Percentiles rank a stretch among this genome's conserved stretches.
phyloP scores from a whole-genome alignment of 2,888 invertebrate species.

The Operophtera brumata region DNA sequence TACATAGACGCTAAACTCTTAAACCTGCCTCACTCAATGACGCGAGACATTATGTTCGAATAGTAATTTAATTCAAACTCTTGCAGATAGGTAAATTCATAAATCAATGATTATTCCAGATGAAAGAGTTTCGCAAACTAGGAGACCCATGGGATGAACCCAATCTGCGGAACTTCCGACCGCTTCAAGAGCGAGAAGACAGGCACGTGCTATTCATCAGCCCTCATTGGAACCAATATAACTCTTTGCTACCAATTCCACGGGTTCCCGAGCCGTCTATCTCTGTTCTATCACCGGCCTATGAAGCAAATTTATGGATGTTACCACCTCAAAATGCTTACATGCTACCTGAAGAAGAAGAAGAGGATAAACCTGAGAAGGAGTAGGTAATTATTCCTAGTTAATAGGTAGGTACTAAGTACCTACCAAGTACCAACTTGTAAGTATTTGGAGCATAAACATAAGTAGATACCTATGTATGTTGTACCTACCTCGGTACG shows the following conservation, averaged over 20 bases:
- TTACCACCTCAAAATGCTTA: conserved; percentile 61
- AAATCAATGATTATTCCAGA: conserved; percentile 49
- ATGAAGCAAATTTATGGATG: conserved; percentile 54
- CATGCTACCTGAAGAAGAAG: conserved; percentile 44
- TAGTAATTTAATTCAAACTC: no score
- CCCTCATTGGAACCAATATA: conserved; percentile 74
- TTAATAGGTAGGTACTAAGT: neutral
- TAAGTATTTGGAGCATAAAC: no score
- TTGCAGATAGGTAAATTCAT: neutral
- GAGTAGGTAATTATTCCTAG: no score
- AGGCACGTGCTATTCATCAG: conserved; percentile 77
- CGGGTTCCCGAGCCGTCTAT: conserved; percentile 60
- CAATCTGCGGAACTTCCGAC: conserved; percentile 76
- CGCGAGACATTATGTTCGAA: no score
- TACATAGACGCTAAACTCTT: no score
- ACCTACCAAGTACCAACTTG: no score
- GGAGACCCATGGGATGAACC: conserved; percentile 75
- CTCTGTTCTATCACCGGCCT: conserved; percentile 58
- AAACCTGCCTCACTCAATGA: no score
- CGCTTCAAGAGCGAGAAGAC: conserved; percentile 63
- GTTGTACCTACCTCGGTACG: no score
- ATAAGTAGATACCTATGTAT: no score
- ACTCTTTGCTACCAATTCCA: conserved; percentile 71
- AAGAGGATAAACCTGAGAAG: conserved; percentile 24
- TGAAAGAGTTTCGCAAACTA: conserved; percentile 78